Conservation (phyloP, 2,888 invertebrate species). For the Ceraclea dissimilis region DNA sequence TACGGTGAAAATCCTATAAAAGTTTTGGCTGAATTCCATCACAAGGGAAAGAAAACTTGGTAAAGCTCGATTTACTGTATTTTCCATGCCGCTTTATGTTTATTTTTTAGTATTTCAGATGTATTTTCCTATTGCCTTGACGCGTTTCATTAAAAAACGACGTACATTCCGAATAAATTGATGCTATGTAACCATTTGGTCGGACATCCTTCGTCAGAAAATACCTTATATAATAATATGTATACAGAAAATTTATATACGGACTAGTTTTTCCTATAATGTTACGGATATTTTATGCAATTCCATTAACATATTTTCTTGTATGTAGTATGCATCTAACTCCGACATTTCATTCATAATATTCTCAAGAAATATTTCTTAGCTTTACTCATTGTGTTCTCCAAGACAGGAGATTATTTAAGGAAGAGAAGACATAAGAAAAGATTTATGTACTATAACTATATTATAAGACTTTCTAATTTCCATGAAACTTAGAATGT, state of each 20-base stretch:
- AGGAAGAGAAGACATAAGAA: too few relatives aligned
- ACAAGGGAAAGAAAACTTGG: constrained; percentile 18
- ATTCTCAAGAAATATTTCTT: too few relatives aligned
- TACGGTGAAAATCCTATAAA: constrained; percentile 10
- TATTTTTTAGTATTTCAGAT: constrained; percentile 14
- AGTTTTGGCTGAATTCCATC: constrained; percentile 18
- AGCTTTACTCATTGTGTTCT: too few relatives aligned
- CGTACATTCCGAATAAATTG: not conserved
- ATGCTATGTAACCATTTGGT: constrained; percentile 12
- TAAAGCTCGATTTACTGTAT: constrained; percentile 6
- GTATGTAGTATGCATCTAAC: too few relatives aligned
- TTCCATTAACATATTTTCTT: not conserved
- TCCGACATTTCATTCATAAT: too few relatives aligned
- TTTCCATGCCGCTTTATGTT: constrained; percentile 8
- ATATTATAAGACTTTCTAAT: too few relatives aligned
- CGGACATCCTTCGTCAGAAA: constrained; percentile 7
- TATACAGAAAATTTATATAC: constrained; percentile 1
- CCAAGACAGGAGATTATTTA: too few relatives aligned
- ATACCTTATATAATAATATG: constrained; percentile 17
- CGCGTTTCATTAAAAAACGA: not conserved
- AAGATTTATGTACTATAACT: too few relatives aligned
- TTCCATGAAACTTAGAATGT: too few relatives aligned
- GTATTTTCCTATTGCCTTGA: constrained; percentile 3
- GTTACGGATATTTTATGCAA: not conserved
- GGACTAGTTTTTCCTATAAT: not conserved